Conservation (phyloP, 2,888 invertebrate genomes). For the Drosophila ezoana region DNA sequence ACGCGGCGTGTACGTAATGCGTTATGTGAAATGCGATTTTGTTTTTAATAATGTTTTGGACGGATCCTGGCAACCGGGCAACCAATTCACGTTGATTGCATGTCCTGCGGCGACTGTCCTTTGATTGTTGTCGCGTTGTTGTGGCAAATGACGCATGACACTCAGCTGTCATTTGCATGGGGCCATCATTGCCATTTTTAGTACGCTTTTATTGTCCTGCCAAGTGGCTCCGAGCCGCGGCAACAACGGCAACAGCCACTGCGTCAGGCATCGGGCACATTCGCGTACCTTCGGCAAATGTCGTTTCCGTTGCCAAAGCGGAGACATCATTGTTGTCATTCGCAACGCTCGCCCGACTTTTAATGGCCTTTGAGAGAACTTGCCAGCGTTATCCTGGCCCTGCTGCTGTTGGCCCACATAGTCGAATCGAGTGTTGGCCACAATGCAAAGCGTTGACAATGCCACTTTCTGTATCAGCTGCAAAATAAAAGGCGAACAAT, state of each 20-base stretch:
- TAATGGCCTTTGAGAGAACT: constrained; percentile 29
- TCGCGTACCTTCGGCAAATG: constrained; percentile 27
- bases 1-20: constrained; percentile 42
- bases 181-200: constrained; percentile 50
- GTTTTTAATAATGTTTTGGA: constrained; percentile 11
- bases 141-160: constrained; percentile 62
- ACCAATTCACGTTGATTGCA: constrained; percentile 45
- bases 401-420: constrained; percentile 39
- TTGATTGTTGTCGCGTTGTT: constrained; percentile 32
- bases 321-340: constrained; percentile 40
- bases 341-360: constrained; percentile 37
- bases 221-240: constrained; percentile 27
- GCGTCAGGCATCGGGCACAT: constrained; percentile 17
- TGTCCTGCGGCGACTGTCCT: constrained; percentile 43
- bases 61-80: constrained; percentile 19
- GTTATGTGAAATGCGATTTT: constrained; percentile 34
- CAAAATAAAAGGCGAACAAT: not conserved
- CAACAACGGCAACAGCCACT: constrained; percentile 1
- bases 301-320: constrained; percentile 33
- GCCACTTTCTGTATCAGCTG: not conserved
- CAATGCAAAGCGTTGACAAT: constrained; percentile 31
- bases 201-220: constrained; percentile 54
- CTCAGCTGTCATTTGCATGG: constrained; percentile 59
- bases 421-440: constrained; percentile 46
- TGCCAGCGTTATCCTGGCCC: constrained; percentile 13